Conservation (phyloP, 2,888 invertebrate species). For the Diaphora mendica region DNA sequence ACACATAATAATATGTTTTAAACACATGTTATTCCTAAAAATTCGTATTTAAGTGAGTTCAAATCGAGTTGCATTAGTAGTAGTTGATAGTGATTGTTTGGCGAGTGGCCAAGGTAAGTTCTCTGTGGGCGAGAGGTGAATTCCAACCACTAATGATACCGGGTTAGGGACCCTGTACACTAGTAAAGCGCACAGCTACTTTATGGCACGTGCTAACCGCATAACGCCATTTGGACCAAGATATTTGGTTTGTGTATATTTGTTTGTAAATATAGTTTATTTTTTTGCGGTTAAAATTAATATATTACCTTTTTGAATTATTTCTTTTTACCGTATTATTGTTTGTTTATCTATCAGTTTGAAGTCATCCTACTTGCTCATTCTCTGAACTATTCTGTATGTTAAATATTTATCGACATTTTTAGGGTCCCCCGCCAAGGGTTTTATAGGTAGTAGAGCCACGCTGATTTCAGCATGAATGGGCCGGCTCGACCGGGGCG, state of each 20-base stretch:
- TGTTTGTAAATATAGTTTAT: not conserved
- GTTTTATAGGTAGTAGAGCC: too few species aligned
- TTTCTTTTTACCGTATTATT: too few species aligned
- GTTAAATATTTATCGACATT: too few species aligned
- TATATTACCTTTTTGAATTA: not conserved
- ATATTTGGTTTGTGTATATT: not conserved
- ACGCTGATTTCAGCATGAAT: too few species aligned
- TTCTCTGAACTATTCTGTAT: too few species aligned
- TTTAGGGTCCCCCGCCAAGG: too few species aligned
- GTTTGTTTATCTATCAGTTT: not conserved
- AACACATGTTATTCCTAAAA: too few species aligned
- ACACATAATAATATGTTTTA: too few species aligned
- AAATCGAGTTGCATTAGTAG: slow-evolving; percentile 35
- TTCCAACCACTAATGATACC: slow-evolving; percentile 50
- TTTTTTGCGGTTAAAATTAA: not conserved
- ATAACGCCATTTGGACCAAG: not conserved
- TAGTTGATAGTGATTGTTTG: slow-evolving; percentile 45
- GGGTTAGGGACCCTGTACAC: slow-evolving; percentile 21
- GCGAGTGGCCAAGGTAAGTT: slow-evolving; percentile 49
- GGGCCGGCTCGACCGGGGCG: too few species aligned
- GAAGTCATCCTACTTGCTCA: too few species aligned
- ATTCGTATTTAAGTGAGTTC: slow-evolving; percentile 5
- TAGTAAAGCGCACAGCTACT: slow-evolving; percentile 4
- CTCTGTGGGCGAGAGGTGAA: slow-evolving; percentile 44
- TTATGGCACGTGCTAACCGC: slow-evolving; percentile 6